These are phyloP conservation scores for Rhingia rostrata DNA, from an alignment of 2,888 invertebrate genomes.

Conservation along the genomic window DNA sequence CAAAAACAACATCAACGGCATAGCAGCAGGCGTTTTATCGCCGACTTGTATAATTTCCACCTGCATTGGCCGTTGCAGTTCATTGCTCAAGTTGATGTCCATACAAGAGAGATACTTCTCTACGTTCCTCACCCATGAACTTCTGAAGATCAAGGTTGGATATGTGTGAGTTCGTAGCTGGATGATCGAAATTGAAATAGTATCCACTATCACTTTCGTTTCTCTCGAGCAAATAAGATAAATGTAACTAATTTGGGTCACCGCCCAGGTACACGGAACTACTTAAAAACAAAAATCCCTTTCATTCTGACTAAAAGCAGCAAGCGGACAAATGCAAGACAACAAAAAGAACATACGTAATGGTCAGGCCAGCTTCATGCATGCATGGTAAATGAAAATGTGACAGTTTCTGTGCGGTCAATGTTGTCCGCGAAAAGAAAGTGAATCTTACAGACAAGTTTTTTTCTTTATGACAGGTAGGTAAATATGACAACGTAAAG, in stretches of 20 bases:
- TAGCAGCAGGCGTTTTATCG: conserved; percentile 17
- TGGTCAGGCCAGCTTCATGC: conserved; percentile 40
- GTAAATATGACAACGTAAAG: conserved; percentile 53
- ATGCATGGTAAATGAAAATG: conserved; percentile 37
- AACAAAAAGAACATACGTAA: conserved; percentile 21
- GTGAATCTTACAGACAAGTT: conserved; percentile 52
- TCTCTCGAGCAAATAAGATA: conserved; percentile 20
- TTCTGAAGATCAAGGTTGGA: conserved; percentile 70
- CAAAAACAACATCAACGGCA: conserved; percentile 49
- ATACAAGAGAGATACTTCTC: conserved; percentile 33
- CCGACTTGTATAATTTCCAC: conserved; percentile 44
- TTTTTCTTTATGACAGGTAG: too few relatives aligned
- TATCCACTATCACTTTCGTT: conserved; percentile 63
- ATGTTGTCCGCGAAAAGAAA: conserved; percentile 58
- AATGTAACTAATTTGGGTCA: conserved; percentile 40
- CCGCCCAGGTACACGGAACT: conserved; percentile 17
- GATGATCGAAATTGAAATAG: conserved; percentile 39
- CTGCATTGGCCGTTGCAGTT: conserved; percentile 55
- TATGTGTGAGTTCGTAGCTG: conserved; percentile 55
- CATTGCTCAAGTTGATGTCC: conserved; percentile 57
- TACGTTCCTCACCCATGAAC: conserved; percentile 67
- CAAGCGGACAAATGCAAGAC: conserved; percentile 2
- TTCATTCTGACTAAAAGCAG: conserved; percentile 13
- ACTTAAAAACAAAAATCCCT: conserved; percentile 24
- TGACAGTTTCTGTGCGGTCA: conserved; percentile 18